A percentile compares a stretch with the other conserved stretches of the same genome.
phyloP scores from a whole-genome alignment of 2,113 vertebrate species.

The Amphiprion percula region DNA sequence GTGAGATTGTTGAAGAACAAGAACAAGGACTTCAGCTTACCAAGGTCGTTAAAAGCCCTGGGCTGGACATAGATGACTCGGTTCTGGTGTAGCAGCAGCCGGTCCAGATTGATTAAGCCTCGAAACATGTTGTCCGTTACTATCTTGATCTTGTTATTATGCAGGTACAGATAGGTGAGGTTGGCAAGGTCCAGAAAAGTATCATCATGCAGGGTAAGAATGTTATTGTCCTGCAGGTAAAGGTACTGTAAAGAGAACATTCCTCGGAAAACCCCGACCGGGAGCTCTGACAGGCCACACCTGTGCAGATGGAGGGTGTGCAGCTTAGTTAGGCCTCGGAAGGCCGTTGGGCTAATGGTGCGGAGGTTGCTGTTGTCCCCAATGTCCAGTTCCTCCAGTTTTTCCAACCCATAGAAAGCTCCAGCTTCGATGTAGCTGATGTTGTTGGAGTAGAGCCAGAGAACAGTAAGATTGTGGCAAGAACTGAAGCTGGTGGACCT shows the following conservation, averaged over 20 bases:
- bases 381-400: conserved; percentile 96
- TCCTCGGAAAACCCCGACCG: conserved; percentile 91
- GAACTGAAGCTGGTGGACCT: conserved; percentile 92
- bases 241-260: conserved; percentile 96
- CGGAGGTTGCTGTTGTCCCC: conserved; percentile 95
- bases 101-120: conserved; percentile 92
- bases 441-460: conserved; percentile 97
- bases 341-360: conserved; percentile 91
- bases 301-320: conserved; percentile 96
- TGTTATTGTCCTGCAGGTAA: conserved; percentile 96
- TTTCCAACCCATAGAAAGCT: conserved; percentile 91
- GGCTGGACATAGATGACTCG: conserved; percentile 89
- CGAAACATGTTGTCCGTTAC: conserved; percentile 94
- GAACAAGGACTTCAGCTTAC: conserved; percentile 95
- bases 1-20: conserved; percentile 98
- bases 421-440: conserved; percentile 93
- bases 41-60: conserved; percentile 91
- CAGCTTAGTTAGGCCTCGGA: conserved; percentile 91
- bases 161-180: conserved; percentile 96
- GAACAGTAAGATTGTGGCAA: conserved; percentile 94
- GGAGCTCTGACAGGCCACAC: conserved; percentile 93
- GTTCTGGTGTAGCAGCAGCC: conserved; percentile 96
- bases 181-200: conserved; percentile 96
- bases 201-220: conserved; percentile 91
- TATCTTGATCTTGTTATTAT: conserved; percentile 95